phyloP scores from a whole-genome alignment of 2,888 invertebrate species.

The Hipparchia sbordonii region DNA sequence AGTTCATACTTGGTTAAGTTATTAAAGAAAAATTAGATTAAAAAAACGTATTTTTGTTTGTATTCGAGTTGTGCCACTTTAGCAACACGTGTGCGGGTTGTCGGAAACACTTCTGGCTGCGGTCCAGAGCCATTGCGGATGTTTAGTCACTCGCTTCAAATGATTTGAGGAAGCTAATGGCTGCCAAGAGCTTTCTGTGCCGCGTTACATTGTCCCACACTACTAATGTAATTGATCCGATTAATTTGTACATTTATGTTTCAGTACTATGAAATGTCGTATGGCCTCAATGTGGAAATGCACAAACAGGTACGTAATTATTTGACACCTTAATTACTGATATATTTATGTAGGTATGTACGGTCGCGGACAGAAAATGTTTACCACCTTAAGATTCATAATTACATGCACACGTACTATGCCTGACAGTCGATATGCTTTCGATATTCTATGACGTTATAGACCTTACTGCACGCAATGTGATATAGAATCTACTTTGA shows the following conservation, averaged over 20 bases:
- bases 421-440: no score
- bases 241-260: slow-evolving; percentile 81
- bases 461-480: no score
- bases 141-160: slow-evolving; percentile 78
- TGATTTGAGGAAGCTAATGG: slow-evolving; percentile 79
- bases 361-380: no score
- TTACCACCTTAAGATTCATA: no score
- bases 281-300: slow-evolving; percentile 98
- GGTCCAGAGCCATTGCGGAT: slow-evolving; percentile 77
- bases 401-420: no score
- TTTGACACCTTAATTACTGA: slow-evolving; percentile 4
- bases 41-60: not conserved
- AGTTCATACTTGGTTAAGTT: not conserved
- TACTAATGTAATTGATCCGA: slow-evolving; percentile 46
- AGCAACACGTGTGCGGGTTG: slow-evolving; percentile 38
- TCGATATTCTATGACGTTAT: no score
- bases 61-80: slow-evolving; percentile 19
- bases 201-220: slow-evolving; percentile 60
- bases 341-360: no score
- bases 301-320: slow-evolving; percentile 93
- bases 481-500: no score
- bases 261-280: slow-evolving; percentile 99
- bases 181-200: slow-evolving; percentile 74
- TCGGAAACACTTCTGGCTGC: slow-evolving; percentile 80
- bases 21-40: not conserved